Conservation (phyloP, 2,797 vertebrate genomes). For the Rhynchotus rufescens region DNA sequence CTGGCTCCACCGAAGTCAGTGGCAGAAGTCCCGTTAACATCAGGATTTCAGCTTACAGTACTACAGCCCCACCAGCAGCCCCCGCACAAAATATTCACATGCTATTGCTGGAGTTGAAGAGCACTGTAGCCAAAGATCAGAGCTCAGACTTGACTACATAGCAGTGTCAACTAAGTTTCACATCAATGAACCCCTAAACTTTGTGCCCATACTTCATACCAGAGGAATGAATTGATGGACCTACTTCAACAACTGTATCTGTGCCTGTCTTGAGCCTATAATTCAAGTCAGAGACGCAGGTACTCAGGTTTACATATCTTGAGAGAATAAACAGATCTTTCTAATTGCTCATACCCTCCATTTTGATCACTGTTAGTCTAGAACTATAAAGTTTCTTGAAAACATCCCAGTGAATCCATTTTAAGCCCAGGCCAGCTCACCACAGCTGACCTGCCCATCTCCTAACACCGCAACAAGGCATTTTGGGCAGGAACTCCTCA, state of each 20-base stretch:
- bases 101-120: neutral
- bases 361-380: neutral
- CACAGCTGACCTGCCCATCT: neutral
- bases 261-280: neutral
- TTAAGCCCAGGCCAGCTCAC: neutral
- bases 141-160: neutral
- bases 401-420: neutral
- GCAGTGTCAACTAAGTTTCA: neutral
- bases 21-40: constrained; percentile 23
- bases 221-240: neutral
- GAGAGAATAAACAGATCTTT: neutral
- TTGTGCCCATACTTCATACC: neutral
- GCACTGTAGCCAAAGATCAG: constrained; percentile 9
- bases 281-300: neutral
- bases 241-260: constrained; percentile 19
- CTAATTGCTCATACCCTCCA: neutral
- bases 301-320: neutral
- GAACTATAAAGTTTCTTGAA: neutral
- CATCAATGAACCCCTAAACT: neutral
- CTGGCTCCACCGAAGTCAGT: neutral
- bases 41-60: neutral
- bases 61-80: neutral
- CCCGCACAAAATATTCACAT: neutral
- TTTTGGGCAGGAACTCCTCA: neutral
- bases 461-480: neutral